Base-by-base conservation (phyloP, 2,888 invertebrate species). In the Drosophila prolongata region DNA sequence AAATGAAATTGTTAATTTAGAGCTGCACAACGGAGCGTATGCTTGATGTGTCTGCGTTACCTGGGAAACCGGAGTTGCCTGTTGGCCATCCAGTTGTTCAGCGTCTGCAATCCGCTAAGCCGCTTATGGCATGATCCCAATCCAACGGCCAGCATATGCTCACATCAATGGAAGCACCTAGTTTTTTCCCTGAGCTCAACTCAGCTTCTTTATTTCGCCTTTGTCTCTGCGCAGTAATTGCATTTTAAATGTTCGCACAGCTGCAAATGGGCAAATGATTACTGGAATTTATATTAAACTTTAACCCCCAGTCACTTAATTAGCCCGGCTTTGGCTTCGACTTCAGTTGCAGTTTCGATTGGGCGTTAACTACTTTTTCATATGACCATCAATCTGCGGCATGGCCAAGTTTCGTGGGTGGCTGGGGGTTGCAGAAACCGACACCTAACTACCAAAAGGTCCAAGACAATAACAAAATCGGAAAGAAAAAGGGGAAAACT, bases 1-100 rank as follows among this genome's bases (percentile, higher is more conserved):
- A 76, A 88, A 88, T 83, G 71, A 83, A 88, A 83, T 87, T 88
- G 88, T 79, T 86, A 77, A 83, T 86, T 76, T 71, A 68, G 69
- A 60, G 70, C 59, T 72, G 87, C 67, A 74, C 73, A 66, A 76
- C 76, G 62, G 61, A 58, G 77, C 81, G 82, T 81, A 83, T 85
- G 82, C 88, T 87, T 87, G 79, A 83, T 87, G 74, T 68, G 69
- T 65, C 71, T 69, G 82, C 47, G 60, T 44, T 50, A 34, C 55
- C 47, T 50, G 58, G 50, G 55, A 9, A 47, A 24, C 54, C 16
- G 19, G 16, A 77, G 75, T 59, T 71, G 69, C 88, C 74, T 77
- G 75, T 72, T 82, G 79, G 69, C 53, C 44, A 11, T 44, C 44
- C 49, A 1, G 9, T 27, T 2, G 47, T 24, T 49, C 13, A 13